Evolutionary conservation across 2,888 invertebrate genomes (phyloP).

Genomic region (Sturmia bella): DNA sequence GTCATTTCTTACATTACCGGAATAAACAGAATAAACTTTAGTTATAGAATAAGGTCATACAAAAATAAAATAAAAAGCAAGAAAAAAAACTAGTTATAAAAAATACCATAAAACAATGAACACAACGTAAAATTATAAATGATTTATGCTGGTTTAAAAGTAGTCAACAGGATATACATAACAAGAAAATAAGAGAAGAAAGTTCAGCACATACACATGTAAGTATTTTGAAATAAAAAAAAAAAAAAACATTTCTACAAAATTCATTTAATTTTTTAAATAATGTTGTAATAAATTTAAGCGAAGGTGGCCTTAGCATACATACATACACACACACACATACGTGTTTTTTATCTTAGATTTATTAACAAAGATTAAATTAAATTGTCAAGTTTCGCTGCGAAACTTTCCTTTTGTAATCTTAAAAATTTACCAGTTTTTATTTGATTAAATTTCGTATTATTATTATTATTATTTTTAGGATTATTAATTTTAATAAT

Average conservation of each 20-base stretch:
- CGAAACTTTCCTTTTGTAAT: conserved; percentile 45
- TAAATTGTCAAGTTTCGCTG: conserved; percentile 53
- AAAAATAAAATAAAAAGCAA: too few relatives aligned
- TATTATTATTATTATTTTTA: conserved; percentile 16
- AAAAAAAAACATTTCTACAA: conserved; percentile 12
- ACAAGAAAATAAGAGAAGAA: conserved; percentile 54
- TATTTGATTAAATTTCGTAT: conserved; percentile 17
- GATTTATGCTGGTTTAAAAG: conserved; percentile 56
- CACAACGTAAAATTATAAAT: conserved; percentile 55
- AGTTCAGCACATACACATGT: conserved; percentile 5
- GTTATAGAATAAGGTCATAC: not conserved
- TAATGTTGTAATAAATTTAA: conserved; percentile 22
- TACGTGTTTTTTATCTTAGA: conserved; percentile 24
- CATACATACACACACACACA: too few relatives aligned
- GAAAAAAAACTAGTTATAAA: conserved; percentile 12
- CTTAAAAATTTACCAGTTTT: conserved; percentile 51
- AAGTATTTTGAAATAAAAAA: conserved; percentile 19
- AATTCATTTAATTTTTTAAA: conserved; percentile 19
- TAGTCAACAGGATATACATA: conserved; percentile 66
- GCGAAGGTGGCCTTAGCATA: conserved; percentile 43
- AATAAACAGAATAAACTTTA: too few relatives aligned
- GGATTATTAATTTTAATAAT: conserved; percentile 38
- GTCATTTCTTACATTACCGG: too few relatives aligned
- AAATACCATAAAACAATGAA: conserved; percentile 59
- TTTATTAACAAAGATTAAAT: conserved; percentile 39